phyloP scores from a whole-genome alignment of 2,888 invertebrate genomes.

The Strigamia transsilvanica region DNA sequence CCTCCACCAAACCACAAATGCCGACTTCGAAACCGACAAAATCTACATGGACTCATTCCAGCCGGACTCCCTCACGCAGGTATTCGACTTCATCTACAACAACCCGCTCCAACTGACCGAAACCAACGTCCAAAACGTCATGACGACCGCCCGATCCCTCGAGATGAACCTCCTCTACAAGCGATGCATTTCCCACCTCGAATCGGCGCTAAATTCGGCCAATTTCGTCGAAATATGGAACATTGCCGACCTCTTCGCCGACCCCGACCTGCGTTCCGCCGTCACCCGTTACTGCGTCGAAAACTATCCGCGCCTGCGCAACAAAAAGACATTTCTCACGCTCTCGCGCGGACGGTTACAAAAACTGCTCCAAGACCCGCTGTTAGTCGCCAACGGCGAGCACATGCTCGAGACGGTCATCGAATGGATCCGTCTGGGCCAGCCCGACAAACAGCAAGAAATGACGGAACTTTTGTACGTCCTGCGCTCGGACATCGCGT shows the following conservation, averaged over 20 bases:
- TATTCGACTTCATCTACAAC: constrained; percentile 29
- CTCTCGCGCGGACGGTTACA: background rate
- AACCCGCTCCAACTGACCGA: background rate
- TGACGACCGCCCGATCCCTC: background rate
- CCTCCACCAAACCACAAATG: background rate
- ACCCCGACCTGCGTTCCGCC: background rate
- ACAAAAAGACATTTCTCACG: background rate
- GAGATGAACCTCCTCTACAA: background rate
- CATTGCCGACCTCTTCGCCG: constrained; percentile 14
- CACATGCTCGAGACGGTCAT: constrained; percentile 18
- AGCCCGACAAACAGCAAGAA: background rate
- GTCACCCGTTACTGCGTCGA: background rate
- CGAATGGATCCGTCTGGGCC: constrained; percentile 23
- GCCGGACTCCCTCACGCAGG: background rate
- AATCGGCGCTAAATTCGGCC: background rate
- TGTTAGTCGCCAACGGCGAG: background rate
- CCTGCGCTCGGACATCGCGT: background rate
- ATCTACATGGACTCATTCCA: constrained; percentile 18
- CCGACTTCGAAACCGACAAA: background rate
- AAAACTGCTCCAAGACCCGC: background rate
- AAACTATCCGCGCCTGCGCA: background rate
- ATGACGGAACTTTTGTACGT: background rate
- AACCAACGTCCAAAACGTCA: background rate
- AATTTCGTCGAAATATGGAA: constrained; percentile 38
- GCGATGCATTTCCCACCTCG: background rate